Evolutionary conservation across 2,113 vertebrate genomes (phyloP), one percentile per base, ranked within the genome.

Genomic region (Lycocorax pyrrhopterus): DNA sequence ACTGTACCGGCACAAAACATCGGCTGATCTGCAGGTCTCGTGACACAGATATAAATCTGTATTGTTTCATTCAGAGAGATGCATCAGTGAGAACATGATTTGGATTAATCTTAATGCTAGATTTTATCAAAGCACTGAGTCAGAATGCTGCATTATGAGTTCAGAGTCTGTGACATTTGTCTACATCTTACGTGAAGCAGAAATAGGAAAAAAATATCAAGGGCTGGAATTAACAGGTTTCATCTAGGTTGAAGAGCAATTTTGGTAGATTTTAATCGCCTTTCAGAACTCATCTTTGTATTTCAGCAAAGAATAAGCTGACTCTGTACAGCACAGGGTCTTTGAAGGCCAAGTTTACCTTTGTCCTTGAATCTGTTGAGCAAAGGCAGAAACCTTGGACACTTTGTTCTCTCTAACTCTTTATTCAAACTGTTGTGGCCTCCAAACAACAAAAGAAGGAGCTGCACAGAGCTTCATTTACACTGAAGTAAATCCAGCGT

Each of bases 331-430:
- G 37, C 26, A 29, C 22, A 23, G 49, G 25, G 44, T 79, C 43
- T 95, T 46, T 75, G 62, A 75, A 74, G 81, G 89, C 67, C 4
- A 3, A 20, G 62, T 33, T 89, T 94, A 66, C 69, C 71, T 92
- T 90, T 72, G 55, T 92, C 93, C 92, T 93, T 94, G 74, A 87
- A 72, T 90, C 66, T 93, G 55, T 83, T 43, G 52, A 94, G 80
- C 39, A 58, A 83, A 93, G 58, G 44, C 78, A 91, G 81, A 90
- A 88, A 62, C 73, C 49, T 77, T 77, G 92, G 51, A 80, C 8
- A 3, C 39, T 93, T 88, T 87, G 72, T 95, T 94, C 82, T 63
- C 19, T 71, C 27, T 39, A 79, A 43, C 4, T 90, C 35, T 47
- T 60, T 72, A 53, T 82, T 73, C 5, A 3, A 92, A 62, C 46